Percentiles rank a stretch among this genome's conserved stretches.
These are phyloP conservation scores for Sphaerophoria taeniata DNA, from an alignment of 2,888 invertebrate genomes.

Conservation along the genomic window DNA sequence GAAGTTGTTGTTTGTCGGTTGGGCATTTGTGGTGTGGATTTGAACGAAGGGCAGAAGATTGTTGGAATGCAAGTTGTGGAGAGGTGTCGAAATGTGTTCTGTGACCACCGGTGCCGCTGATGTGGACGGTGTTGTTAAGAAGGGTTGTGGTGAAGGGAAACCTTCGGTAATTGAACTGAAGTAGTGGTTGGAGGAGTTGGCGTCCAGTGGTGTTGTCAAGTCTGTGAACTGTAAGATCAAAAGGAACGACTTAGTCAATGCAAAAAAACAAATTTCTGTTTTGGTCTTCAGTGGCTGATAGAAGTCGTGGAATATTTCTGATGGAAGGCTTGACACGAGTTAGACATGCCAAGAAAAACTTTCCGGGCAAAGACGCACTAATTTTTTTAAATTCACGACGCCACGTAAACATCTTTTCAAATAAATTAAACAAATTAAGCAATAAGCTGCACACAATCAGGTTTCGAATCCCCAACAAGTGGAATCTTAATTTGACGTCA, in stretches of 20 bases:
- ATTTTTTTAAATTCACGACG: slow-evolving; percentile 13
- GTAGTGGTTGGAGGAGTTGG: slow-evolving; percentile 61
- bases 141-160: slow-evolving; percentile 56
- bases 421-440: slow-evolving; percentile 54
- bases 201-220: slow-evolving; percentile 60
- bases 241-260: too few relatives aligned
- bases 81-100: slow-evolving; percentile 27
- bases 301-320: too few relatives aligned
- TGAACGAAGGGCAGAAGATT: slow-evolving; percentile 79
- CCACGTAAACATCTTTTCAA: slow-evolving; percentile 15
- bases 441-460: slow-evolving; percentile 38
- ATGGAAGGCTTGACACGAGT: too few relatives aligned
- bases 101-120: slow-evolving; percentile 1
- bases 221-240: slow-evolving; percentile 59
- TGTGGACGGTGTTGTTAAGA: slow-evolving; percentile 14
- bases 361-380: neutral
- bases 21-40: slow-evolving; percentile 80
- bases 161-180: slow-evolving; percentile 69
- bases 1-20: slow-evolving; percentile 79
- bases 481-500: slow-evolving; percentile 24
- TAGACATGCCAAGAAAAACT: neutral
- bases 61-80: slow-evolving; percentile 44
- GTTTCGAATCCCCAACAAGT: neutral
- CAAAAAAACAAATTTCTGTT: too few relatives aligned
- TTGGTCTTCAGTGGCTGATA: too few relatives aligned